Base-by-base conservation (phyloP, 2,113 vertebrate species). In the Dinomys branickii region DNA sequence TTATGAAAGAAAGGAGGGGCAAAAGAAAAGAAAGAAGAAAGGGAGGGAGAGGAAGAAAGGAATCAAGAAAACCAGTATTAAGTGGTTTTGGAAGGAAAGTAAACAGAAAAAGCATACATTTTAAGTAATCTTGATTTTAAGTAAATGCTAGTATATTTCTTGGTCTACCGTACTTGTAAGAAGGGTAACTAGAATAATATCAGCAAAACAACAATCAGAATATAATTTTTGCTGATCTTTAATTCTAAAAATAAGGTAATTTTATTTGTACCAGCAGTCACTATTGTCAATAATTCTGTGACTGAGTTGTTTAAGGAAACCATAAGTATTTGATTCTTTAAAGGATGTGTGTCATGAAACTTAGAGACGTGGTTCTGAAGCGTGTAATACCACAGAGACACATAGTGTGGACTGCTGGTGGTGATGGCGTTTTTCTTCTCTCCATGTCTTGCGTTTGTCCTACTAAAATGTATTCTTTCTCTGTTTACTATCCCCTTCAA, bases 331-430 rank as follows among this genome's bases (percentile, higher is more conserved):
- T 50, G 20, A 13, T 50, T 28, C 44, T 59, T 44, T 16, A 33
- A 52, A 93, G 44, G 10, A 71, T n/a, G 1, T 12, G 2, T 22
- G 5, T 8, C 1, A 13, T 0, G 38, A 44, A 90, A 35, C 41
- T 19, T 5, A 17, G 4, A 35, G 14, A 30, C 0, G 2, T 3
- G 5, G 24, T 16, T 41, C 7, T 11, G 67, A 58, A n/a, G 24
- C 14, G 44, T 47, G 13, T 16, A 50, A n/a, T n/a, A 19, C 7
- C 52, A 33, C 11, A 19, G 3, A 1, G 17, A 54, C 6, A 63
- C 28, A 33, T 24, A 24, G 0, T 13, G 12, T 3, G 7, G 11
- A 11, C 17, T 13, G 19, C 35, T 6, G 41, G n/a, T 47, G 26
- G 35, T 8, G 1, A 4, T 0, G 7, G 5, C 2, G 50, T 71